Evolutionary conservation across 2,113 vertebrate genomes (phyloP).

Genomic region (Phrynocephalus versicolor): DNA sequence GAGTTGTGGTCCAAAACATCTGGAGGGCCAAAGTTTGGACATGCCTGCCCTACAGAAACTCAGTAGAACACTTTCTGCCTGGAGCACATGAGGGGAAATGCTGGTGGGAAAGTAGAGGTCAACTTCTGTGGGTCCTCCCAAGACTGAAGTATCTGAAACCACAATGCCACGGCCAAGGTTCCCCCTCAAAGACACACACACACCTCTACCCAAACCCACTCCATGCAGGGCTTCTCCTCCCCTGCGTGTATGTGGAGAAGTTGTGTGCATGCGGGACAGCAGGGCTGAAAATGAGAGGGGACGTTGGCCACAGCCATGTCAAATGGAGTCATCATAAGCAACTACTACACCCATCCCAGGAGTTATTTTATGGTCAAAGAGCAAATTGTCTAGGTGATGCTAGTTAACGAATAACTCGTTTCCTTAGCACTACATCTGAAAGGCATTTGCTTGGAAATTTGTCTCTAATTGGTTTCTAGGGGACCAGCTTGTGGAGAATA

Average conservation of each 20-base stretch:
- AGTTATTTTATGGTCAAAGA: not conserved
- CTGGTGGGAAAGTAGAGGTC: slow-evolving; percentile 8
- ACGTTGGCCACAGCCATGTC: slow-evolving; percentile 50
- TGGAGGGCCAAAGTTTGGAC: too few species aligned
- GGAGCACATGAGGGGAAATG: slow-evolving; percentile 43
- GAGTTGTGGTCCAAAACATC: too few species aligned
- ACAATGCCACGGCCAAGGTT: too few species aligned
- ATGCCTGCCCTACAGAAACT: slow-evolving; percentile 3
- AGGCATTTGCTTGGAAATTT: not conserved
- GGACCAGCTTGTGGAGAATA: too few species aligned
- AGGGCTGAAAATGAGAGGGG: too few species aligned
- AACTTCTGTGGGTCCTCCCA: slow-evolving; percentile 48
- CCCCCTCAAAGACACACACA: too few species aligned
- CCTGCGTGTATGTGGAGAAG: too few species aligned
- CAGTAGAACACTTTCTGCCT: slow-evolving; percentile 16
- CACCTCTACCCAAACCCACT: too few species aligned
- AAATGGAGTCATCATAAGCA: slow-evolving; percentile 48
- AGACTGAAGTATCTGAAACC: slow-evolving; percentile 60
- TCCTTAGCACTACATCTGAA: not conserved
- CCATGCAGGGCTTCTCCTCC: too few species aligned
- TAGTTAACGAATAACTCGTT: slow-evolving; percentile 40
- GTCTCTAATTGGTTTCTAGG: not conserved
- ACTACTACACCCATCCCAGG: slow-evolving; percentile 41
- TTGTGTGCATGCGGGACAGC: too few species aligned
- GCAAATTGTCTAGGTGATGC: slow-evolving; percentile 40